phyloP scores from a whole-genome alignment of 1,140 invertebrate genomes.

The Diuraphis noxia region DNA sequence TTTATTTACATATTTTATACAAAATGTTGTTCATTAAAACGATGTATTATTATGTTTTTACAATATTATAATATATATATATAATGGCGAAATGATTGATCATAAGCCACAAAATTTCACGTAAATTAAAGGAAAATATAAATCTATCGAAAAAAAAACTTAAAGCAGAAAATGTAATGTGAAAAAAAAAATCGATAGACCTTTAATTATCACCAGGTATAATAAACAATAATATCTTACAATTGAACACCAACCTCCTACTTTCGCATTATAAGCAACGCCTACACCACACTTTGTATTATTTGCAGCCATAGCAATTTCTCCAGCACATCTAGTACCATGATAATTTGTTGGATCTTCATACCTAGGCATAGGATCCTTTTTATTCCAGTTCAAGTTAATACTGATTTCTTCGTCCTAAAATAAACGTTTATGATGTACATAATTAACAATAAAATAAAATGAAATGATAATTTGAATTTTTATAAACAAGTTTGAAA shows the following conservation, averaged over 20 bases:
- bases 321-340: slow-evolving; percentile 83
- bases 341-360: slow-evolving; percentile 72
- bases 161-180: neutral
- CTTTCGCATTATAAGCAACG: slow-evolving; percentile 76
- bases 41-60: no score
- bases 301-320: slow-evolving; percentile 83
- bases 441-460: neutral
- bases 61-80: no score
- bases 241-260: slow-evolving; percentile 70
- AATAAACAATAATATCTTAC: neutral
- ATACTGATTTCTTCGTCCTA: slow-evolving; percentile 83
- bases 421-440: neutral
- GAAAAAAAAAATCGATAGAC: neutral
- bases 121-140: neutral
- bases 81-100: neutral
- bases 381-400: slow-evolving; percentile 78
- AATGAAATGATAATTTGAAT: no score
- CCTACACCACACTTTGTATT: slow-evolving; percentile 86
- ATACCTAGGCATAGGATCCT: slow-evolving; percentile 76
- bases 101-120: neutral
- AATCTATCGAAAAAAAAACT: neutral
- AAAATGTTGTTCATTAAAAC: no score
- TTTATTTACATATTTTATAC: no score
- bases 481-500: neutral
- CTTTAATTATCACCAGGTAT: neutral